Evolutionary conservation across 1,140 invertebrate genomes (phyloP).

Genomic region (Cydia fagiglandana): DNA sequence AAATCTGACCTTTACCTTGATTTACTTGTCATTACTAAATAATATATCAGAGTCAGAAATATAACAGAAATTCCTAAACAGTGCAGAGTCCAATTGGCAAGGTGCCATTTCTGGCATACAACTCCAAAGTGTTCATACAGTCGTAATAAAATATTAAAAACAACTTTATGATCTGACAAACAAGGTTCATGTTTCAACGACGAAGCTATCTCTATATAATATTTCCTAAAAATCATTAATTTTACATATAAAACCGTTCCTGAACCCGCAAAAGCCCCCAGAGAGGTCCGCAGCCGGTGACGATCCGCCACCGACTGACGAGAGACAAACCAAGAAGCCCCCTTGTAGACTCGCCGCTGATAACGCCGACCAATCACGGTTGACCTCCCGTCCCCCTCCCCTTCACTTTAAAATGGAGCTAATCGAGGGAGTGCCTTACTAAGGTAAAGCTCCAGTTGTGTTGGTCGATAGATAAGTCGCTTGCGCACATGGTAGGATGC

Average conservation of each 20-base stretch:
- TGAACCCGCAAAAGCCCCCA: conserved; percentile 40
- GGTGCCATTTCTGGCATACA: background rate
- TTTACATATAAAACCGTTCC: conserved; percentile 23
- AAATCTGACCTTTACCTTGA: conserved; percentile 8
- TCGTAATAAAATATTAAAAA: background rate
- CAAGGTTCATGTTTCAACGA: background rate
- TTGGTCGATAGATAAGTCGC: conserved; percentile 52
- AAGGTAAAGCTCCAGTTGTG: conserved; percentile 39
- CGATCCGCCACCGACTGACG: conserved; percentile 71
- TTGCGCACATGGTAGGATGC: conserved; percentile 72
- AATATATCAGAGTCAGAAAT: background rate
- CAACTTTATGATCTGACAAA: background rate
- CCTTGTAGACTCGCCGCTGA: conserved; percentile 60
- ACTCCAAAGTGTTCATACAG: background rate
- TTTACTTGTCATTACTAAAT: background rate
- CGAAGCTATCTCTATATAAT: background rate
- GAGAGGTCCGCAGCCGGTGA: conserved; percentile 63
- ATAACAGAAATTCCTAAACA: background rate
- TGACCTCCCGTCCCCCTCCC: conserved; percentile 37
- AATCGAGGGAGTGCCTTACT: background rate
- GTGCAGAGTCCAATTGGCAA: conserved; percentile 12
- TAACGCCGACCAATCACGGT: conserved; percentile 48
- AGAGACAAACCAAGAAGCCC: conserved; percentile 45
- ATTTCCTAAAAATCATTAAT: conserved; percentile 1
- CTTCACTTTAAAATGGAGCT: background rate